Evolutionary conservation across 2,888 invertebrate genomes (phyloP), one percentile per base, ranked within the genome.

Genomic region (Xestia c-nigrum): DNA sequence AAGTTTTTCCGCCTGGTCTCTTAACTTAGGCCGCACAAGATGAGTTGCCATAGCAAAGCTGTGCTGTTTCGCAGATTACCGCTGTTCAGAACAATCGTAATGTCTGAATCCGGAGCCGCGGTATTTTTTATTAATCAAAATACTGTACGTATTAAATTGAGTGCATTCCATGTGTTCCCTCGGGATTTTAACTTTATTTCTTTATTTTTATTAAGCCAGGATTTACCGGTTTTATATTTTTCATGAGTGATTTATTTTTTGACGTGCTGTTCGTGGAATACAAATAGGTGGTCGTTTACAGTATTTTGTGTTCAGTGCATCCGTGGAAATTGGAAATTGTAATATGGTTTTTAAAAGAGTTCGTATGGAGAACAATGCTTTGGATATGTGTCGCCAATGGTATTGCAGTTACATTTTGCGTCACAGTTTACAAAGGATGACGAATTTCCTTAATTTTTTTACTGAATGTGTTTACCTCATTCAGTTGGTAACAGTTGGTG

Each of bases 21-120:
- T 0, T 78, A 40, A 67, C 73, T 87, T 87, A 78, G 24, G 74
- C 89, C 87, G 83, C 19, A 38, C 76, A 68, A 76, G 77, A 88
- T 88, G 89, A 89, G 88, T 86, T 81, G 85, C 88, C 79, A 72
- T 76, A 83, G 89, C 87, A 86, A 88, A 89, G 88, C 89, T 89
- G 86, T 88, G 89, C 92, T 90, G 91, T 91, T 91, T 91, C 88
- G 85, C 90, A 93, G 93, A 93, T 93, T 92, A 93, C 91, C 89
- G 89, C 89, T 89, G 89, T 90, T 88, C 89, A 83, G 85, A 87
- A 87, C 89, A 89, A 89, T 89, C 81, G 84, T 89, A 85, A 90
- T 89, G 89, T 90, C 90, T 89, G 92, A 89, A 88, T 89, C 87
- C 87, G 85, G 85, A 87, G 81, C 83, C 74, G 73, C 59, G 66